Evolutionary conservation across 1,140 invertebrate genomes (phyloP), one percentile per base, ranked within the genome.

Genomic region (Antheraea pernyi): DNA sequence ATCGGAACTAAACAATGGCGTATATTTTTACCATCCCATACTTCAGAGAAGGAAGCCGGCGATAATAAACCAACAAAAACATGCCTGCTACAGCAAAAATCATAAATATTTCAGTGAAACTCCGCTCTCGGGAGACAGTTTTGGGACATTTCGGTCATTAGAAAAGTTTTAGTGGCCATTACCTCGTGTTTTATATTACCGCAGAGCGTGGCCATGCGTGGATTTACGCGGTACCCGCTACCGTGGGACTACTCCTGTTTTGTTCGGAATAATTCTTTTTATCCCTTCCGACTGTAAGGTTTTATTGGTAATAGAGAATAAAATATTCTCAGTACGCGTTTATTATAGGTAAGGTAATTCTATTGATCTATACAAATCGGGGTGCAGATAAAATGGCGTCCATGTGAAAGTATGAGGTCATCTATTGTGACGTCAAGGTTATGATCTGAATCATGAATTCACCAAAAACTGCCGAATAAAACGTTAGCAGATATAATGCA

Each of bases 81-180:
- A 76, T 70, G 72, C 69, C 74, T 58, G 48, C 63, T 60, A 68
- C 67, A 74, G 71, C 72, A 77, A 79, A 82, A 80, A 82, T 84
- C 79, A 81, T 81, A 82, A 81, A 83, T 83, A 81, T 78, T 81
- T 78, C 79, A 83, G 71, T 70, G 68, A 58, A 82, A 77, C 65
- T 78, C 74, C 70, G 48, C 77, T 80, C 81, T 68, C 81, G 60
- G 75, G 82, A 80, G 80, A 82, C 80, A 81, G 79, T 82, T 82
- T 81, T 67, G 76, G 82, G 72, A 73, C 79, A 75, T 80, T 71
- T 75, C 65, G 77, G 78, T 86, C 84, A 84, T 86, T 84, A 84
- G 78, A 82, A 77, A 83, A 83, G 81, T 83, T 86, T 86, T 86
- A 86, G 81, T 84, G 75, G 79, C 82, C 74, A 84, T 86, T 84